These are phyloP conservation scores for Lasioglossum albipes DNA, from an alignment of 1,140 invertebrate genomes.

Conservation along the genomic window DNA sequence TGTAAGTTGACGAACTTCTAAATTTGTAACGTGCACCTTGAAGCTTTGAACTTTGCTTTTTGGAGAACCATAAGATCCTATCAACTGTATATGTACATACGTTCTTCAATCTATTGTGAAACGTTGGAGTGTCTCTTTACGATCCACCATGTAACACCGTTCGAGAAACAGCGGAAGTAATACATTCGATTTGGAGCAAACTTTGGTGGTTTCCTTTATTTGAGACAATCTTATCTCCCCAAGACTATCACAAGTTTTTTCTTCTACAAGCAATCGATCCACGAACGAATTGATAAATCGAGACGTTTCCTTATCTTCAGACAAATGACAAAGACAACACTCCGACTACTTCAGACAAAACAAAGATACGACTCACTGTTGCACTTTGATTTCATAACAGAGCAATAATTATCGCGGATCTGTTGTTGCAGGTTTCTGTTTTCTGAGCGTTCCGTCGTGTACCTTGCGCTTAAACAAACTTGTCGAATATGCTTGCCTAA, in stretches of 20 bases:
- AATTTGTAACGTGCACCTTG: background rate
- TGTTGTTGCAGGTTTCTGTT: background rate
- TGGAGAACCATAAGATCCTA: background rate
- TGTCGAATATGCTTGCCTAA: too few relatives aligned
- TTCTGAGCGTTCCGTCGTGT: too few relatives aligned
- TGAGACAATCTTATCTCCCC: background rate
- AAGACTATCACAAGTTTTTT: background rate
- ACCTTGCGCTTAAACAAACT: too few relatives aligned
- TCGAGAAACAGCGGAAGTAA: background rate
- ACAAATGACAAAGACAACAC: conserved; percentile 38
- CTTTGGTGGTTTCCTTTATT: background rate
- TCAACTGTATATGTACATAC: too few relatives aligned
- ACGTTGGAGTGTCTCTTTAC: too few relatives aligned
- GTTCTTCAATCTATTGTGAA: too few relatives aligned
- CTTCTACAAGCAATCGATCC: background rate
- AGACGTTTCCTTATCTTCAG: background rate
- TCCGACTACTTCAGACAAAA: conserved; percentile 1
- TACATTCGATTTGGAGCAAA: background rate
- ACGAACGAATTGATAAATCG: too few relatives aligned
- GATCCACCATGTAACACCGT: too few relatives aligned
- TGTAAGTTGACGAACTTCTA: conserved; percentile 35
- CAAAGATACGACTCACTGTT: conserved; percentile 4
- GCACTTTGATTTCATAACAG: background rate
- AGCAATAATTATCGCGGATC: background rate
- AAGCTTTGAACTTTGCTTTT: background rate